Conservation (phyloP, 2,113 vertebrate species). For the Cheilinus undulatus region DNA sequence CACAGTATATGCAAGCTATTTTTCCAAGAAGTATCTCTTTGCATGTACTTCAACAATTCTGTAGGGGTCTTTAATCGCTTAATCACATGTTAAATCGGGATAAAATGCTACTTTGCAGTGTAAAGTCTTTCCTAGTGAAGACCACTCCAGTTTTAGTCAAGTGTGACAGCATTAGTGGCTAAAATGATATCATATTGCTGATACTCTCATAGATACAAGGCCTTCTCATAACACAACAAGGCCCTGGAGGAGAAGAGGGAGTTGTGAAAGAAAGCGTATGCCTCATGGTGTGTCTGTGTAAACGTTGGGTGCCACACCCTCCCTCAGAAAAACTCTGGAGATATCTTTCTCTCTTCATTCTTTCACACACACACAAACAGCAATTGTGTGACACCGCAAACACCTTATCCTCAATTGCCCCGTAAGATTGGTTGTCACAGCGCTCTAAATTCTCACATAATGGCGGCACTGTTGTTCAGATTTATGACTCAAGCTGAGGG, state of each 20-base stretch:
- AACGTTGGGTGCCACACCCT: conserved; percentile 57
- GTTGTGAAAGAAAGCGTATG: conserved; percentile 23
- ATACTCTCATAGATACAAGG: conserved; percentile 22
- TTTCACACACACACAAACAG: conserved; percentile 7
- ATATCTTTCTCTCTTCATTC: conserved; percentile 5
- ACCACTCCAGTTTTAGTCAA: neutral
- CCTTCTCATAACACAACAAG: conserved; percentile 27
- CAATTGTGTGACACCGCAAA: conserved; percentile 42
- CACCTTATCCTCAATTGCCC: conserved; percentile 60
- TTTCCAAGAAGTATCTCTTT: neutral
- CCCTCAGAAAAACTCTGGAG: conserved; percentile 29
- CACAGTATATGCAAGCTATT: too few species aligned
- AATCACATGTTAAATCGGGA: too few species aligned
- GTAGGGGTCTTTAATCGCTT: neutral
- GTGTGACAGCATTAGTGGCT: conserved; percentile 7
- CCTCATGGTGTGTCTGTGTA: conserved; percentile 44
- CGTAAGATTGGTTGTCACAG: conserved; percentile 25
- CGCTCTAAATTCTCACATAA: conserved; percentile 39
- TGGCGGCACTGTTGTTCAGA: conserved; percentile 43
- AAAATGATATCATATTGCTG: conserved; percentile 17
- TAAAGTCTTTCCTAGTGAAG: conserved; percentile 11
- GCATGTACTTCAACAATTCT: neutral
- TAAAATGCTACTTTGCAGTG: neutral
- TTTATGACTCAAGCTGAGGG: conserved; percentile 47
- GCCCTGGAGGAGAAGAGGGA: conserved; percentile 1